Evolutionary conservation across 2,888 invertebrate genomes (phyloP), one percentile per base, ranked within the genome.

Genomic region (Tiliacea citrago): DNA sequence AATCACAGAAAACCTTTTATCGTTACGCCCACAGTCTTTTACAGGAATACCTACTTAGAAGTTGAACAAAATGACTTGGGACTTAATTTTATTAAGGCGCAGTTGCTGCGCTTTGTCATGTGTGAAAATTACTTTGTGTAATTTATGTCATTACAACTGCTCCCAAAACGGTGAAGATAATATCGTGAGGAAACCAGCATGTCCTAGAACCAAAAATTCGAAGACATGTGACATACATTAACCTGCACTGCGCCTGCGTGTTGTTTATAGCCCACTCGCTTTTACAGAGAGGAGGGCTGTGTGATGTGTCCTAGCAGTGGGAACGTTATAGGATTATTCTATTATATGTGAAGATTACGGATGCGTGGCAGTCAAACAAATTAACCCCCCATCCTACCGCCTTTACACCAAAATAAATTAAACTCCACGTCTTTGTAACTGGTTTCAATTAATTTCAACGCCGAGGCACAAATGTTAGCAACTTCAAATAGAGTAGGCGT

Each of bases 1-100:
- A 58, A 79, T 67, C 13, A 79, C 35, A 35, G 47, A 45, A 60
- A 66, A 68, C 45, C 49, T 51, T 57, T 75, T 66, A 80, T 39
- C 29, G 13, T n/a, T 16, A 45, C 79, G 39, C 71, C 77, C 12
- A 77, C 70, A 35, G 12, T 39, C 21, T 67, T 53, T 53, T 42
- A 68, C 53, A 21, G 21, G 29, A 57, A 45, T 39, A 42, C 18
- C 12, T 58, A 61, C 13, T 60, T 53, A 24, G 24, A 76, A 57
- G 60, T 77, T 47, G 1, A 45, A 62, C 42, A 57, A 62, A 60
- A 42, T 42, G 0, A 51, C 45, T 61, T 60, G 35, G 2, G 42
- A 65, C 35, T 68, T 57, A 29, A 75, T 51, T 61, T 53, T 51
- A 67, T 75, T 58, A 58, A n/a, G 29, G 13, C 18, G 12, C 8